A percentile compares a stretch with the other conserved stretches of the same genome.
Conservation (phyloP, 2,113 vertebrate genomes). For the Eulemur macaco region DNA sequence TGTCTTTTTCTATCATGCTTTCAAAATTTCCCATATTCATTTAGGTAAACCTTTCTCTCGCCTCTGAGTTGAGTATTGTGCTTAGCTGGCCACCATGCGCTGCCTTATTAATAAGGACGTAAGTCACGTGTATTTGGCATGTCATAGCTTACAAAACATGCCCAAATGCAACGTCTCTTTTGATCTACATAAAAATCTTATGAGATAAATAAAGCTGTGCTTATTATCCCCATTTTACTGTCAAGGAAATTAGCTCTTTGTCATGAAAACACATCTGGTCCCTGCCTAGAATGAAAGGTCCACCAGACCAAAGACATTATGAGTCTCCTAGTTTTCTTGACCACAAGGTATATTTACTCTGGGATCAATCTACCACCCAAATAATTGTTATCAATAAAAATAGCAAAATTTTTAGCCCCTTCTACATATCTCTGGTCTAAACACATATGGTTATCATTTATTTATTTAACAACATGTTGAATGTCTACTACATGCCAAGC, state of each 20-base stretch:
- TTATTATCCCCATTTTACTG: not conserved
- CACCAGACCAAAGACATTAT: not conserved
- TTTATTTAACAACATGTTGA: not conserved
- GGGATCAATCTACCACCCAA: not conserved
- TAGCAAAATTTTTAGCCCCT: not conserved
- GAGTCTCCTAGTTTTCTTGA: conserved; percentile 1
- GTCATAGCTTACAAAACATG: not conserved
- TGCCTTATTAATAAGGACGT: not conserved
- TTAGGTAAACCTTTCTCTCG: not conserved
- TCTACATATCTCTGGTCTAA: not conserved
- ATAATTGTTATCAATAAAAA: conserved; percentile 23
- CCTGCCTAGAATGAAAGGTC: not conserved
- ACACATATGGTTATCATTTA: not conserved
- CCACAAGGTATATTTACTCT: not conserved
- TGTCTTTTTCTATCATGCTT: not conserved
- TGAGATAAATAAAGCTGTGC: not conserved
- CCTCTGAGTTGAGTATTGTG: not conserved
- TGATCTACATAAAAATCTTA: not conserved
- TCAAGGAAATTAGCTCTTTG: not conserved
- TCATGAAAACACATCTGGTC: not conserved
- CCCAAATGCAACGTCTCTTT: not conserved
- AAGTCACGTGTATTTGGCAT: fast-evolving
- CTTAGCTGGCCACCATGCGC: not conserved
- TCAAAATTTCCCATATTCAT: not conserved
- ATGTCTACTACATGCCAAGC: not conserved